Evolutionary conservation across 2,113 vertebrate genomes (phyloP), one percentile per base, ranked within the genome.

Genomic region (Nerophis lumbriciformis): DNA sequence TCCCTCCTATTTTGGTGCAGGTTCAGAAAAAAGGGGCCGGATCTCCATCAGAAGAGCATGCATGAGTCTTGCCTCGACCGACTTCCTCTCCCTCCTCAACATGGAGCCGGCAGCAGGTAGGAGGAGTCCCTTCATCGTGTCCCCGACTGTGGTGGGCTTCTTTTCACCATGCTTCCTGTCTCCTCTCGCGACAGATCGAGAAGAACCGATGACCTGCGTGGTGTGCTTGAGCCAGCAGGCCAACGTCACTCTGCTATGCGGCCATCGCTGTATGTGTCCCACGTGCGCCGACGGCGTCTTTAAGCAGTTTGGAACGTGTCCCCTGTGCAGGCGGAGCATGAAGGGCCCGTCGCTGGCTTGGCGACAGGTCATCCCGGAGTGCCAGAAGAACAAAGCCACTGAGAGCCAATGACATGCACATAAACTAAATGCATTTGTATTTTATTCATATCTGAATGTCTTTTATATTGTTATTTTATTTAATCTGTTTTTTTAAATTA

Each of bases 261-360:
- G 82, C 4, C 91, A 91, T 65, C 66, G 0, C 12, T 91, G 89
- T 72, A n/a, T 91, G 8, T 92, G 91, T n/a, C 0, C 0, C 1
- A 5, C 0, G 0, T 92, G 89, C 44, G 4, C 8, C 1, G 0
- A 1, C 12, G 83, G 16, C 51, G 37, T 90, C 57, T 0, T 62
- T 6, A 1, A 8, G 6, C 19, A 68, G 11, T 83, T 89, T 42
- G 84, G 81, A 28, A 80, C 21, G 3, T 91, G 90, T 19, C 89
- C 89, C 0, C 75, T 92, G 42, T 92, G 90, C 70, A 80, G 88
- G 11, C 49, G 64, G 1, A 0, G 2, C 0, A 76, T 89, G 68
- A 12, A 9, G 15, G 5, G 3, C 21, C 5, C 10, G 2, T 39
- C 8, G 35, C 16, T 1, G 0, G 37, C 8, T 0, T 3, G 6